These are phyloP conservation scores for Ornithorhynchus anatinus DNA, from an alignment of 2,113 vertebrate genomes.

Conservation along the genomic window DNA sequence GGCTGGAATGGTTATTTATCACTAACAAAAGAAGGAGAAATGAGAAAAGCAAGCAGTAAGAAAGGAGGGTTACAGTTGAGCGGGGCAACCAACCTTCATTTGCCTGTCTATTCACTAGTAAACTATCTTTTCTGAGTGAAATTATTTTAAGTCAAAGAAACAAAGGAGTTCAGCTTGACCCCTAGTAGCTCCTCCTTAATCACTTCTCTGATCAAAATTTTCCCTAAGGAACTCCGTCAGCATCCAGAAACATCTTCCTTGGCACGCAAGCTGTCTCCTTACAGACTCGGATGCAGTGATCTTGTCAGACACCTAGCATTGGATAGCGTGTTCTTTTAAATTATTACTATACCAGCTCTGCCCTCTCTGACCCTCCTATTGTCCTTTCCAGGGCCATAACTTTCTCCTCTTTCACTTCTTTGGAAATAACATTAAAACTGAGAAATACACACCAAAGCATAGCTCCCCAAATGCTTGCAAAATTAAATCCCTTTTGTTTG, in stretches of 20 bases:
- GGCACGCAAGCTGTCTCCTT: conserved; percentile 31
- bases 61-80: conserved; percentile 3
- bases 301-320: conserved; percentile 12
- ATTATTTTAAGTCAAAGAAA: conserved; percentile 50
- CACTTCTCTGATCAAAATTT: conserved; percentile 67
- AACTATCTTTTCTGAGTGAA: conserved; percentile 37
- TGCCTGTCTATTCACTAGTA: conserved; percentile 29
- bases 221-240: conserved; percentile 41
- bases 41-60: not conserved
- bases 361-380: conserved; percentile 5
- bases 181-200: conserved; percentile 50
- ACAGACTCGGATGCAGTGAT: not conserved
- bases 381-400: conserved; percentile 17
- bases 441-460: not conserved
- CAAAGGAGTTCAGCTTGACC: conserved; percentile 64
- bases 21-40: too few relatives aligned
- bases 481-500: not conserved
- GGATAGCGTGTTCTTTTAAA: not conserved
- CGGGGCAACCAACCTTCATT: conserved; percentile 49
- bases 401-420: conserved; percentile 12
- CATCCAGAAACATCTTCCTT: conserved; percentile 37
- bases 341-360: conserved; percentile 15
- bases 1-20: not conserved
- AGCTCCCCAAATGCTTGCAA: not conserved
- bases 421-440: conserved; percentile 1